phyloP scores from a whole-genome alignment of 1,140 invertebrate species.

The Tenebrio molitor region DNA sequence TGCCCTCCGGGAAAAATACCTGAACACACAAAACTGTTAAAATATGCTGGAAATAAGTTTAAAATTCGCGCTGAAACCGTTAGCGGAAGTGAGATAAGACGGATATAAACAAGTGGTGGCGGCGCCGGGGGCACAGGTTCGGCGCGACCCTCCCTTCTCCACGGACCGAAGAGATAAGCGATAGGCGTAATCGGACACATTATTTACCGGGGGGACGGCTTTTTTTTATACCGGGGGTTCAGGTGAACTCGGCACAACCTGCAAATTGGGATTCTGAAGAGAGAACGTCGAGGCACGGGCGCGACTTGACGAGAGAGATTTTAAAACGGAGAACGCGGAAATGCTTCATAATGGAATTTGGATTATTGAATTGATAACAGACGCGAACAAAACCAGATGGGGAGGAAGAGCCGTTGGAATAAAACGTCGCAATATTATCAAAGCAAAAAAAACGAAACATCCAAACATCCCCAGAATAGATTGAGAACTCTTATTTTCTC shows the following conservation, averaged over 20 bases:
- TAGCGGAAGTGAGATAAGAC: conserved; percentile 50
- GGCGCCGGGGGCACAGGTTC: conserved; percentile 9
- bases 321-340: conserved; percentile 23
- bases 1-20: conserved; percentile 51
- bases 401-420: conserved; percentile 6
- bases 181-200: conserved; percentile 59
- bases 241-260: conserved; percentile 23
- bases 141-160: conserved; percentile 32
- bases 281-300: neutral
- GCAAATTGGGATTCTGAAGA: conserved; percentile 28
- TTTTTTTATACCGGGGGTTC: conserved; percentile 49
- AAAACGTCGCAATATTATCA: conserved; percentile 15
- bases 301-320: conserved; percentile 25
- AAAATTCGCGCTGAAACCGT: conserved; percentile 50
- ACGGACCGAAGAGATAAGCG: conserved; percentile 55
- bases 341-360: conserved; percentile 34
- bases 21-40: conserved; percentile 51
- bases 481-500: neutral
- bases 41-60: conserved; percentile 50
- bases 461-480: neutral
- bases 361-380: conserved; percentile 40
- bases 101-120: conserved; percentile 53
- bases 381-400: conserved; percentile 35
- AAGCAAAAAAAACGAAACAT: conserved; percentile 2
- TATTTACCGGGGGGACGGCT: conserved; percentile 53